phyloP scores from a whole-genome alignment of 1,140 invertebrate genomes.

The Plutomurus gul region DNA sequence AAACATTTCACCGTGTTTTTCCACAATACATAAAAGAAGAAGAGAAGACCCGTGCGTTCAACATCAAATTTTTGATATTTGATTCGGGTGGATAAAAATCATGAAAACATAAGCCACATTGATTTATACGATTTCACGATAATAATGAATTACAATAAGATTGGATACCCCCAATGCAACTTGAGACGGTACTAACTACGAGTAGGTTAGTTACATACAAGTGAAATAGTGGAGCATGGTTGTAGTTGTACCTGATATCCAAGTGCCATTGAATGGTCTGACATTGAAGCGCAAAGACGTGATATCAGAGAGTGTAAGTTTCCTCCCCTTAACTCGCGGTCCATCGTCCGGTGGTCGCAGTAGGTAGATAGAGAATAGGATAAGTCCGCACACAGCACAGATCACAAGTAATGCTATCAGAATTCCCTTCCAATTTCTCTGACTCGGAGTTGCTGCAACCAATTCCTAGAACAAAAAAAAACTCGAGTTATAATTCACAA shows the following conservation, averaged over 20 bases:
- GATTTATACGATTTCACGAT: too few relatives aligned
- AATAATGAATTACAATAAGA: too few relatives aligned
- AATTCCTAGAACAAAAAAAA: conserved; percentile 68
- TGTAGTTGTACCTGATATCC: conserved; percentile 74
- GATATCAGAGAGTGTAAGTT: conserved; percentile 70
- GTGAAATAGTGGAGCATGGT: too few relatives aligned
- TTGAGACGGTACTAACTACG: too few relatives aligned
- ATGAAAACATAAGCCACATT: too few relatives aligned
- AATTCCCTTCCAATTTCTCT: conserved; percentile 88
- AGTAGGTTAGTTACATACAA: too few relatives aligned
- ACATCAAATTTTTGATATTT: too few relatives aligned
- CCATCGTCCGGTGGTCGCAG: conserved; percentile 76
- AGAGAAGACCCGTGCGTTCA: too few relatives aligned
- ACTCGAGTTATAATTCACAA: neutral
- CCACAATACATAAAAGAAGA: too few relatives aligned
- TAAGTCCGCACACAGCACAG: conserved; percentile 79
- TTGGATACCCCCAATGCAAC: too few relatives aligned
- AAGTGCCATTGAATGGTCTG: conserved; percentile 74
- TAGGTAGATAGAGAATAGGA: conserved; percentile 82
- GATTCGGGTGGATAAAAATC: too few relatives aligned
- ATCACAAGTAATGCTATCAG: conserved; percentile 87
- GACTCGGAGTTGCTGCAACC: conserved; percentile 75
- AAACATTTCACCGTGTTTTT: too few relatives aligned
- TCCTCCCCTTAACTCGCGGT: conserved; percentile 67
- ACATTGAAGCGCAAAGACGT: conserved; percentile 66